Evolutionary conservation across 2,888 invertebrate species (phyloP).

Genomic region (Masnerella sp.): DNA sequence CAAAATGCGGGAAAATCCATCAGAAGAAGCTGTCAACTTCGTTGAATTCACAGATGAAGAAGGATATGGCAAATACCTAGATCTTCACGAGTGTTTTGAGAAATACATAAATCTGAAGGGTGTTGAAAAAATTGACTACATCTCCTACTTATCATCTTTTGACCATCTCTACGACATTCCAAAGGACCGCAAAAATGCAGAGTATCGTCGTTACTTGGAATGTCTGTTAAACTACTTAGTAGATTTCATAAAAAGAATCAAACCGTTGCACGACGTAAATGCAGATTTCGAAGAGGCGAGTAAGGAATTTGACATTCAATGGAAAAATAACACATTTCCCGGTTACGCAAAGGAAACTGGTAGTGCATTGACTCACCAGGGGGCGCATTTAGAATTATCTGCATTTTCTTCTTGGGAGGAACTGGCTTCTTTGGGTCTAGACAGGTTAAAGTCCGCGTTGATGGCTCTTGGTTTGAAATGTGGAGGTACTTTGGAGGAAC

Average conservation of each 20-base stretch:
- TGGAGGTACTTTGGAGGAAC: constrained; percentile 97
- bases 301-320: constrained; percentile 90
- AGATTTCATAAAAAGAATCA: constrained; percentile 89
- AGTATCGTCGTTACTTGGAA: constrained; percentile 91
- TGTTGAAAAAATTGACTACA: constrained; percentile 97
- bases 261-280: constrained; percentile 90
- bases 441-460: constrained; percentile 97
- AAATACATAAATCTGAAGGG: constrained; percentile 98
- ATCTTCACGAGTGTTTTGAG: constrained; percentile 97
- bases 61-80: constrained; percentile 98
- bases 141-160: constrained; percentile 94
- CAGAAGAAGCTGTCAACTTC: constrained; percentile 90
- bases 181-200: constrained; percentile 92
- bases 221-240: constrained; percentile 91
- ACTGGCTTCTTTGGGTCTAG: constrained; percentile 96
- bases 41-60: constrained; percentile 99
- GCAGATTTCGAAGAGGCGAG: constrained; percentile 87
- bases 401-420: constrained; percentile 99
- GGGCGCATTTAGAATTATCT: constrained; percentile 98
- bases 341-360: constrained; percentile 99
- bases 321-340: constrained; percentile 93
- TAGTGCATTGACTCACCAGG: constrained; percentile 94
- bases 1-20: constrained; percentile 92
- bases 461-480: constrained; percentile 98
- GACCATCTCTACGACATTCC: constrained; percentile 98